phyloP scores from a whole-genome alignment of 2,113 vertebrate species.

The Pedionomus torquatus region DNA sequence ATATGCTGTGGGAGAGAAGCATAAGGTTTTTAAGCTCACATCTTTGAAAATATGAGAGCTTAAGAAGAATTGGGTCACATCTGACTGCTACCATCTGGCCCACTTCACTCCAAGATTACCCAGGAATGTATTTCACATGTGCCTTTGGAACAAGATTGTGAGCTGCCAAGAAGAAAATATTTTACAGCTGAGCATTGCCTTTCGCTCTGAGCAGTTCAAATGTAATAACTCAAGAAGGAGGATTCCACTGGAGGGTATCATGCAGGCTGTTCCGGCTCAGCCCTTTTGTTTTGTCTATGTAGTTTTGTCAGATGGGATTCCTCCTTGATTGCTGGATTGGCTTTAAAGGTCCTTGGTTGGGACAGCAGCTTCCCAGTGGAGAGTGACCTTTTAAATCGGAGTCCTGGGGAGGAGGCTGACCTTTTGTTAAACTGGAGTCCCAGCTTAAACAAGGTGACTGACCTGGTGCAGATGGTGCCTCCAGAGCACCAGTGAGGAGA shows the following conservation, averaged over 20 bases:
- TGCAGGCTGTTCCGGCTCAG: background rate
- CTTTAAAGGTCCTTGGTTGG: background rate
- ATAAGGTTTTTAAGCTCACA: background rate
- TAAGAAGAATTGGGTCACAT: slow-evolving; percentile 69
- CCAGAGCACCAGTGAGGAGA: accelerated
- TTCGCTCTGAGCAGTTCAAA: background rate
- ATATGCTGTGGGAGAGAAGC: background rate
- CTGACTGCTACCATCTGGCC: slow-evolving; percentile 76
- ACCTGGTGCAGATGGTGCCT: background rate
- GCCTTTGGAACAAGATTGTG: slow-evolving; percentile 65
- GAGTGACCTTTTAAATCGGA: background rate
- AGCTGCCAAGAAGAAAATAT: slow-evolving; percentile 68
- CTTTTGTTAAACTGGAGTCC: background rate
- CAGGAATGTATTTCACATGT: slow-evolving; percentile 73
- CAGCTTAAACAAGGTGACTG: accelerated
- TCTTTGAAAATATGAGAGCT: slow-evolving; percentile 57
- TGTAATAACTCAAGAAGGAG: slow-evolving; percentile 1
- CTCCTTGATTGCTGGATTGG: background rate
- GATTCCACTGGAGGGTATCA: background rate
- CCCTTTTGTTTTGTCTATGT: background rate
- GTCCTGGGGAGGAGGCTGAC: background rate
- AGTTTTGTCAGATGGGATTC: background rate
- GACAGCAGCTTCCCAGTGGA: background rate
- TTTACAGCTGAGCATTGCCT: slow-evolving; percentile 56
- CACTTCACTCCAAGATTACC: slow-evolving; percentile 66